A percentile compares a stretch with the other conserved stretches of the same genome.
Conservation (phyloP, 2,888 invertebrate species). For the Siphonodentalium dalli region DNA sequence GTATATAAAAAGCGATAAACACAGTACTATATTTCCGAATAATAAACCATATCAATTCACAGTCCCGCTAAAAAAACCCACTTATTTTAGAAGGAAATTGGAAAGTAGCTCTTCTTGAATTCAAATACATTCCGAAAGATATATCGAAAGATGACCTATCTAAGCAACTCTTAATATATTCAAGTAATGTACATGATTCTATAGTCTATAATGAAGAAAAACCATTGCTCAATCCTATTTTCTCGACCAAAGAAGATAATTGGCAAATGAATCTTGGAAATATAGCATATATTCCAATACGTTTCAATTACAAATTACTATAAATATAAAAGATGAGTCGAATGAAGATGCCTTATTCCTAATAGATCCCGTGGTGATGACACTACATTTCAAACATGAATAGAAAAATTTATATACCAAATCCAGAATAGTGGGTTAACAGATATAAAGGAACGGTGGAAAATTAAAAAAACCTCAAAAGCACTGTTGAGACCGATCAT, state of each 20-base stretch:
- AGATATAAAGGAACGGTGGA: constrained; percentile 18
- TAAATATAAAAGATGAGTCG: constrained; percentile 22
- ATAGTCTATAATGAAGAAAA: too few species aligned
- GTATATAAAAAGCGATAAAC: too few species aligned
- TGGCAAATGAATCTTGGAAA: too few species aligned
- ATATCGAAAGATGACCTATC: too few species aligned
- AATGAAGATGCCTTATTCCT: constrained; percentile 10
- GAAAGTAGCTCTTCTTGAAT: too few species aligned
- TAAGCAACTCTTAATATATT: too few species aligned
- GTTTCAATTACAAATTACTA: too few species aligned
- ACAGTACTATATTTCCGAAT: neutral
- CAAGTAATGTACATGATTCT: too few species aligned
- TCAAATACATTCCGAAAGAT: too few species aligned
- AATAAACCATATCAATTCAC: constrained; percentile 13
- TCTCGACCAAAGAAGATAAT: too few species aligned
- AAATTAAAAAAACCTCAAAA: constrained; percentile 7
- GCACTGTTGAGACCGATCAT: neutral
- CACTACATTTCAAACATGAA: constrained; percentile 22
- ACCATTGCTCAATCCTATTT: too few species aligned
- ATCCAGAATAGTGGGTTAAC: constrained; percentile 28
- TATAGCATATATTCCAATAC: too few species aligned
- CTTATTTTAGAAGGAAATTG: constrained; percentile 11
- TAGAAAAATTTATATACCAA: constrained; percentile 30
- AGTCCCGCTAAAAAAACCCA: constrained; percentile 17
- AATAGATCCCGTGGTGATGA: constrained; percentile 16